These are phyloP conservation scores for Andrena haemorrhoa DNA, from an alignment of 2,888 invertebrate species.

Conservation along the genomic window DNA sequence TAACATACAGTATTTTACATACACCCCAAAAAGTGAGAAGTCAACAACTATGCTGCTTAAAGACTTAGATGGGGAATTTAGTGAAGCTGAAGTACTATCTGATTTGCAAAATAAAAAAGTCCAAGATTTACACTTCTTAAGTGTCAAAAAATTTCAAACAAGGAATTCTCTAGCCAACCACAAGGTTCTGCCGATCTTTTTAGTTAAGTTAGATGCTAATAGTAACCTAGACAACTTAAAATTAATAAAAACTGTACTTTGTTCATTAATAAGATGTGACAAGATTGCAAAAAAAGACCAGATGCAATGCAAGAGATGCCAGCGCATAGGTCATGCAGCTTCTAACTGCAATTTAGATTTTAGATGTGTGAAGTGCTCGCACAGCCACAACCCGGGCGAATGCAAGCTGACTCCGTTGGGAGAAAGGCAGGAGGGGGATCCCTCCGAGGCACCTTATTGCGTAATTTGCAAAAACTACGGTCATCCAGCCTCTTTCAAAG, in stretches of 20 bases:
- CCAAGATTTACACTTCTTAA: neutral
- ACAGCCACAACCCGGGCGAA: slow-evolving; percentile 40
- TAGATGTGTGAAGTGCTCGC: slow-evolving; percentile 56
- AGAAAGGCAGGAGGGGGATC: fast-evolving
- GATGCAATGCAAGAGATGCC: slow-evolving; percentile 64
- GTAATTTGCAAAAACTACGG: too few species aligned
- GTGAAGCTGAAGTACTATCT: neutral
- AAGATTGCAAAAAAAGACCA: slow-evolving; percentile 35
- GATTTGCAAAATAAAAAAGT: neutral
- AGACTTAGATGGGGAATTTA: neutral
- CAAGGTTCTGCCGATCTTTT: too few species aligned
- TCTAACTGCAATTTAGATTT: slow-evolving; percentile 53
- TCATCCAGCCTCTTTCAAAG: too few species aligned
- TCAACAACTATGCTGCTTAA: neutral
- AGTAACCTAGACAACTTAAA: too few species aligned
- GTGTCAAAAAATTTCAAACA: too few species aligned
- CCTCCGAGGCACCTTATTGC: too few species aligned
- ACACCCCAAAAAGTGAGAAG: neutral
- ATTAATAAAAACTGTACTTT: too few species aligned
- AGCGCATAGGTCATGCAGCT: slow-evolving; percentile 54
- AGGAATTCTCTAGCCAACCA: too few species aligned
- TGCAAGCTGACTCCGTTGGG: slow-evolving; percentile 1
- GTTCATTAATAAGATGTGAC: too few species aligned
- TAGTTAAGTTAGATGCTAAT: too few species aligned
- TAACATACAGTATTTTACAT: neutral